These are phyloP conservation scores for Steinernema carpocapsae DNA, from an alignment of 2,888 invertebrate genomes.

Conservation along the genomic window DNA sequence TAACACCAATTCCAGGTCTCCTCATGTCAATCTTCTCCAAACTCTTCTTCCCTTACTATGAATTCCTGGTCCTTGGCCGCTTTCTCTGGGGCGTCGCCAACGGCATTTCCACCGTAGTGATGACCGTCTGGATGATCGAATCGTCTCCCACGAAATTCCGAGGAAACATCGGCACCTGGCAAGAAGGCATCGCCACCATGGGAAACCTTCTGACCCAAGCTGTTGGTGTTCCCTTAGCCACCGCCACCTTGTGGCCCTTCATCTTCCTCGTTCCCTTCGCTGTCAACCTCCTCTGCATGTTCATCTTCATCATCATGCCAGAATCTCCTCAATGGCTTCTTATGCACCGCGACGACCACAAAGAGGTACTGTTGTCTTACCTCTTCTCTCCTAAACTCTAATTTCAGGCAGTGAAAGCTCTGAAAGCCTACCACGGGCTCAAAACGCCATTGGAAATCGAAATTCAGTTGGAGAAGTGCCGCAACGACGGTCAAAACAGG, in stretches of 20 bases:
- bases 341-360: conserved; percentile 16
- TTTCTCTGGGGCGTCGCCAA: conserved; percentile 56
- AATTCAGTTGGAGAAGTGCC: conserved; percentile 7
- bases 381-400: too few species aligned
- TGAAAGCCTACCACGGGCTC: conserved; percentile 24
- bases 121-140: conserved; percentile 61
- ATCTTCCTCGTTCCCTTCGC: conserved; percentile 43
- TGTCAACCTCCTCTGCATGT: conserved; percentile 25
- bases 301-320: conserved; percentile 11
- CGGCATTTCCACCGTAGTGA: conserved; percentile 55
- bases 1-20: conserved; percentile 38
- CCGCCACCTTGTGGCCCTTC: conserved; percentile 51
- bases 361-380: too few species aligned
- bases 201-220: conserved; percentile 49
- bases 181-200: conserved; percentile 59
- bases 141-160: conserved; percentile 53
- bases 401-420: neutral
- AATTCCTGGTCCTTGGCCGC: conserved; percentile 54
- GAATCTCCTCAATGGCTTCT: conserved; percentile 24
- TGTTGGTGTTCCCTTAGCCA: conserved; percentile 51
- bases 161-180: conserved; percentile 57
- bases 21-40: conserved; percentile 50
- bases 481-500: neutral
- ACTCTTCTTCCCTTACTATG: conserved; percentile 51
- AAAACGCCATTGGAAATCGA: conserved; percentile 5